A percentile compares a stretch with the other conserved stretches of the same genome.
These are phyloP conservation scores for Auanema freiburgensis DNA, from an alignment of 2,888 invertebrate species.

Conservation along the genomic window DNA sequence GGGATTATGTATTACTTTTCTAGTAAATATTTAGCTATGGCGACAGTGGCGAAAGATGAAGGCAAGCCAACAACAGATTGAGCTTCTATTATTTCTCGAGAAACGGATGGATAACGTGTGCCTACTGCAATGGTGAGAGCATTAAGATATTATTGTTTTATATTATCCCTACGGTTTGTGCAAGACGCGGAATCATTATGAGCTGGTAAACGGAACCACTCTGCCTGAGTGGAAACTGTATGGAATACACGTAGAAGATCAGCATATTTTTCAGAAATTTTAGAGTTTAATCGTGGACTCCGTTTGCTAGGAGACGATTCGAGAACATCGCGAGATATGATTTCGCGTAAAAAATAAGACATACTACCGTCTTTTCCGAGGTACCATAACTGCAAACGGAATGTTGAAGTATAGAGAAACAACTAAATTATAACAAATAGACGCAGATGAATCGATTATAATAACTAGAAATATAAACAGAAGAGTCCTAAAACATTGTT, in stretches of 20 bases:
- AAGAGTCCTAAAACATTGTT: too few relatives aligned
- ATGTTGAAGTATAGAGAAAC: too few relatives aligned
- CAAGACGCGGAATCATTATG: too few relatives aligned
- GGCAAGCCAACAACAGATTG: conserved; percentile 49
- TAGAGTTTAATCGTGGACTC: not conserved
- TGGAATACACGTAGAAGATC: not conserved
- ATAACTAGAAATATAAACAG: too few relatives aligned
- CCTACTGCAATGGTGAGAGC: conserved; percentile 12
- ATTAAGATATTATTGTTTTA: too few relatives aligned
- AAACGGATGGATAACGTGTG: conserved; percentile 14
- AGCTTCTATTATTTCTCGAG: conserved; percentile 23
- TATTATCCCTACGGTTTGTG: too few relatives aligned
- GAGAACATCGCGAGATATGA: conserved; percentile 3
- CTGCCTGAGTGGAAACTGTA: not conserved
- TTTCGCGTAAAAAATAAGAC: conserved; percentile 10
- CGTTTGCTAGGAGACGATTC: too few relatives aligned
- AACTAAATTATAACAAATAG: too few relatives aligned
- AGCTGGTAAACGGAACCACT: too few relatives aligned
- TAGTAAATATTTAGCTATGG: conserved; percentile 48
- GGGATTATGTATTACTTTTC: conserved; percentile 28
- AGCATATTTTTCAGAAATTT: conserved; percentile 8
- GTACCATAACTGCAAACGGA: too few relatives aligned
- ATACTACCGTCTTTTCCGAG: not conserved
- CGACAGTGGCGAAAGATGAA: conserved; percentile 47
- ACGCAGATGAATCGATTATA: too few relatives aligned